Evolutionary conservation across 2,113 vertebrate genomes (phyloP).

Genomic region (Rhinoderma darwinii): DNA sequence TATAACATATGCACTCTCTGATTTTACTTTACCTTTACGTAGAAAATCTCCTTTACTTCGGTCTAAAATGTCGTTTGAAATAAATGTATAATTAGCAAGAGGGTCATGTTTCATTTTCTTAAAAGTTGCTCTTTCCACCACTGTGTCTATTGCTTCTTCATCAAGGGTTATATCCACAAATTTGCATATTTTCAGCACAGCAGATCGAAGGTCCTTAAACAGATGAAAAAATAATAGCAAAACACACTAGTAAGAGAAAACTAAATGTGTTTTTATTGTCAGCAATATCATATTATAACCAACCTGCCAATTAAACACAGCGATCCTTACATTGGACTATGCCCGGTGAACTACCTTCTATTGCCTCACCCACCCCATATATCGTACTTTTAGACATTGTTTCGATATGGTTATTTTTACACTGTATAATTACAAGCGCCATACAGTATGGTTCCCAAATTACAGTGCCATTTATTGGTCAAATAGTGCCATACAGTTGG

Average conservation of each 20-base stretch:
- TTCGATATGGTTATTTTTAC: no score
- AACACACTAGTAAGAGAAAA: not conserved
- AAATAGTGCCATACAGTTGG: no score
- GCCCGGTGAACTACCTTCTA: no score
- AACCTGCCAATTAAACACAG: no score
- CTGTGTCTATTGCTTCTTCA: slow-evolving; percentile 64
- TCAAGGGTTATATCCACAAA: slow-evolving; percentile 66
- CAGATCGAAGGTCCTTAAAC: slow-evolving; percentile 67
- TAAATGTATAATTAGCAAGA: slow-evolving; percentile 63
- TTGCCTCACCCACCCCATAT: no score
- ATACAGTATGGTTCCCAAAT: no score
- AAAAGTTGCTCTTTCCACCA: slow-evolving; percentile 69
- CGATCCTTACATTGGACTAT: no score
- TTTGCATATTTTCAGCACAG: slow-evolving; percentile 67
- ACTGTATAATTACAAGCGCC: no score
- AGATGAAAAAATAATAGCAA: not conserved
- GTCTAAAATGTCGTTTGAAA: not conserved
- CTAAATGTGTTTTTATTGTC: not conserved
- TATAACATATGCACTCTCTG: not conserved
- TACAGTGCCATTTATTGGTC: no score
- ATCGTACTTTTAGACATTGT: no score
- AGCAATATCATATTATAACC: no score
- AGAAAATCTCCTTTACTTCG: not conserved
- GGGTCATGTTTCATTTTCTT: slow-evolving; percentile 66
- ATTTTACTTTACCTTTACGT: slow-evolving; percentile 34